Evolutionary conservation across 2,888 invertebrate genomes (phyloP).

Genomic region (Drosophila kanekoi): DNA sequence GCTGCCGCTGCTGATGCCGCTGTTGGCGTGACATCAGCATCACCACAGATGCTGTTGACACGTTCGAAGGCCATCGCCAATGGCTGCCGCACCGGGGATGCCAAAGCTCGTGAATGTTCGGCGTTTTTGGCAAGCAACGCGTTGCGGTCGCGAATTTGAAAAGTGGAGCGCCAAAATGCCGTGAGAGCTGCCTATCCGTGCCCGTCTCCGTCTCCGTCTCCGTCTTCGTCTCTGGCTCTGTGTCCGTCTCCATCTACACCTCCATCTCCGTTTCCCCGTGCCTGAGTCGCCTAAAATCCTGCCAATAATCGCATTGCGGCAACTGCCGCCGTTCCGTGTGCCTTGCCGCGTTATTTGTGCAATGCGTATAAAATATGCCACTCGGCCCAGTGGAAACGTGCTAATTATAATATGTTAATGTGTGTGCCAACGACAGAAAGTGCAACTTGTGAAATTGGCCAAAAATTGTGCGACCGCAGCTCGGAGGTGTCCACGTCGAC

Average conservation of each 20-base stretch:
- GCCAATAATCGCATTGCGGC: slow-evolving; percentile 64
- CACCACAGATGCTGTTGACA: slow-evolving; percentile 77
- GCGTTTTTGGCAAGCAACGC: slow-evolving; percentile 61
- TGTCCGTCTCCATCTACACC: slow-evolving; percentile 8
- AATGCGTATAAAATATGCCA: slow-evolving; percentile 63
- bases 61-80: slow-evolving; percentile 74
- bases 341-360: slow-evolving; percentile 47
- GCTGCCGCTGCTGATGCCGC: slow-evolving; percentile 20
- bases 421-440: slow-evolving; percentile 33
- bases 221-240: background rate
- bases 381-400: slow-evolving; percentile 58
- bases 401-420: slow-evolving; percentile 73
- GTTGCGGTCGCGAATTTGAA: slow-evolving; percentile 62
- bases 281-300: slow-evolving; percentile 39
- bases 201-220: slow-evolving; percentile 4
- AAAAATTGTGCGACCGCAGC: slow-evolving; percentile 56
- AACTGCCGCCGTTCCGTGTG: slow-evolving; percentile 19
- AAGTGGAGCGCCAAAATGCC: slow-evolving; percentile 59
- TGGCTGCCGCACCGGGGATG: slow-evolving; percentile 39
- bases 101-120: slow-evolving; percentile 49
- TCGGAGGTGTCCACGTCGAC: slow-evolving; percentile 43
- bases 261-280: slow-evolving; percentile 7
- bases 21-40: slow-evolving; percentile 65
- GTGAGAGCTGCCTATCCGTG: slow-evolving; percentile 33
- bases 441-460: slow-evolving; percentile 71